Percentiles rank a stretch among this genome's conserved stretches.
Conservation (phyloP, 2,113 vertebrate genomes). For the Bufo gargarizans region DNA sequence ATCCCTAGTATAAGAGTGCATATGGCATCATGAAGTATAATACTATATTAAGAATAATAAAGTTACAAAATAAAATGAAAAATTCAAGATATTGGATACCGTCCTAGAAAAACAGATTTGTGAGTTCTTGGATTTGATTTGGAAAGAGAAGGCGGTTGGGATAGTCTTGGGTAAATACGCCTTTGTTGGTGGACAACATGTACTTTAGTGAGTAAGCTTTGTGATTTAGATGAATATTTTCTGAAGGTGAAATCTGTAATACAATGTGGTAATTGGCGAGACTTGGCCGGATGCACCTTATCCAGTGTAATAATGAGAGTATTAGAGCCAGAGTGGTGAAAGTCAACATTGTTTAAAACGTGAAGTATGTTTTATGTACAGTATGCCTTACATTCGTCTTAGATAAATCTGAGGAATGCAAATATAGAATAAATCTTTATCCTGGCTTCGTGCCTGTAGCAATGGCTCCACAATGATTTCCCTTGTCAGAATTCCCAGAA, state of each 20-base stretch:
- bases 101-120: slow-evolving; percentile 39
- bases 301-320: slow-evolving; percentile 14
- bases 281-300: background rate
- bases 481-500: slow-evolving; percentile 25
- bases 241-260: background rate
- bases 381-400: background rate
- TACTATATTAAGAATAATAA: background rate
- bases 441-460: background rate
- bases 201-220: slow-evolving; percentile 27
- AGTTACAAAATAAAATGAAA: slow-evolving; percentile 22
- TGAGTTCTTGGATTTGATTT: slow-evolving; percentile 42
- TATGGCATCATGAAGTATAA: background rate
- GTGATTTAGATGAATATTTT: background rate
- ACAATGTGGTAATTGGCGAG: background rate
- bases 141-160: slow-evolving; percentile 25
- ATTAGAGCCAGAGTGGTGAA: background rate
- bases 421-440: slow-evolving; percentile 6
- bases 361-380: too few species aligned
- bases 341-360: slow-evolving; percentile 1
- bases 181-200: background rate
- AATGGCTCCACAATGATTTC: background rate
- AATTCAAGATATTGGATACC: slow-evolving; percentile 13
- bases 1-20: background rate
- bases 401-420: background rate
- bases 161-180: slow-evolving; percentile 39